These are phyloP conservation scores for Pimephales promelas DNA, from an alignment of 2,113 vertebrate genomes.

Conservation along the genomic window DNA sequence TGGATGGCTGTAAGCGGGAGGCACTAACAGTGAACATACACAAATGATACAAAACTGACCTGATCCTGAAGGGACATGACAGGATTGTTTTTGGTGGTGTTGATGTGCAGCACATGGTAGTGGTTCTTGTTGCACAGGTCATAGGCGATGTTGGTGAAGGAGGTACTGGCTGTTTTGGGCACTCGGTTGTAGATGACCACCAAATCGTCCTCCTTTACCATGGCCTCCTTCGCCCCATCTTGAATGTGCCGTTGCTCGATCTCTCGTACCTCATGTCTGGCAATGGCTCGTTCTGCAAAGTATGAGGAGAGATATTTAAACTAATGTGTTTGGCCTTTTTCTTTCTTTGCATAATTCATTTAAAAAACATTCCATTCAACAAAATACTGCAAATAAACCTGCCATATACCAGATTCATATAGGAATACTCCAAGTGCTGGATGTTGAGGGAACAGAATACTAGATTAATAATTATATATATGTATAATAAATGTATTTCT, in stretches of 20 bases:
- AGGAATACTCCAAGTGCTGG: not conserved
- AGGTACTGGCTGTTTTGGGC: slow-evolving; percentile 98
- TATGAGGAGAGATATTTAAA: not conserved
- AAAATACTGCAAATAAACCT: not conserved
- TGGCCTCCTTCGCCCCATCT: slow-evolving; percentile 75
- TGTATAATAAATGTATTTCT: not conserved
- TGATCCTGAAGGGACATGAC: slow-evolving; percentile 99
- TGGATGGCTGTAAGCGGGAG: not conserved
- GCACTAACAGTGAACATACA: not conserved
- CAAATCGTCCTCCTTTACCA: slow-evolving; percentile 79
- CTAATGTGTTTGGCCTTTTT: not conserved
- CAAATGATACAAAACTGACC: slow-evolving; percentile 71
- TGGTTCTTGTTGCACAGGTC: slow-evolving; percentile 87
- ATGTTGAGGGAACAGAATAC: not conserved
- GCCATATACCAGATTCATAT: not conserved
- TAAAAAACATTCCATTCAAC: not conserved
- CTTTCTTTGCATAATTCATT: not conserved
- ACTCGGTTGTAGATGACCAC: slow-evolving; percentile 98
- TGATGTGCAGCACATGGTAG: slow-evolving; percentile 98
- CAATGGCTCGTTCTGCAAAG: slow-evolving; percentile 90
- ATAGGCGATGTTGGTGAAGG: slow-evolving; percentile 95
- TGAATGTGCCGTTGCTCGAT: slow-evolving; percentile 92
- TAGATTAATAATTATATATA: not conserved
- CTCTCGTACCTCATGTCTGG: slow-evolving; percentile 94
- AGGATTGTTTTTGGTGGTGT: slow-evolving; percentile 99